Evolutionary conservation across 1,140 invertebrate genomes (phyloP), one percentile per base, ranked within the genome.

Genomic region (Xylocopa sonorina): DNA sequence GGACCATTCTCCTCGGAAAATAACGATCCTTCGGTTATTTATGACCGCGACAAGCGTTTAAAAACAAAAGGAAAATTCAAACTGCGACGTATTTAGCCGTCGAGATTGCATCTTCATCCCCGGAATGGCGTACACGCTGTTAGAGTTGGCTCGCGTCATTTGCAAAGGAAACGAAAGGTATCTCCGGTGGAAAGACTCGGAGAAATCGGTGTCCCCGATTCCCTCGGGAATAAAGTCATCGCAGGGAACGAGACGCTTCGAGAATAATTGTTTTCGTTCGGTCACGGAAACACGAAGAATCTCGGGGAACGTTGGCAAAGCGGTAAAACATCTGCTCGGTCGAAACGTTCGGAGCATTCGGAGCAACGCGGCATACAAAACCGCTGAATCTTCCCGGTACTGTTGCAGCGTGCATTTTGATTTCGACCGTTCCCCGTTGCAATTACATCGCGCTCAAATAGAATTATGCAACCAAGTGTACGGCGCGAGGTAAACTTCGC

Each of bases 391-490:
- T 46, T 66, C 21, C 41, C 18, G 4, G 38, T 6, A 62, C 62
- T 24, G 60, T 18, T 66, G 48, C 50, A 43, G 18, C 50, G 27
- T 53, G 62, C 32, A 63, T 63, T 63, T 74, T 74, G 72, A 74
- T 63, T 74, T 74, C 32, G 34, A 74, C 27, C 66, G 18, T 50
- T 29, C n/a, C 1, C 9, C 38, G 38, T 53, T 27, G 62, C 62
- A 27, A 55, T 34, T 67, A 46, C 51, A 24, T 3, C 16, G 21
- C 14, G 27, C 9, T 21, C 14, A 6, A 55, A 75, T 21, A 34
- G 10, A 53, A 50, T 66, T 55, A 55, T 16, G 34, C 18, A 75
- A 55, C 62, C 27, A 46, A 21, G 16, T 76, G 12, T n/a, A 74
- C 27, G 63, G 1, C 21, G 16, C n/a, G n/a, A 24, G 55, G 48